Base-by-base conservation (phyloP, 2,113 vertebrate species). In the Myodes glareolus region DNA sequence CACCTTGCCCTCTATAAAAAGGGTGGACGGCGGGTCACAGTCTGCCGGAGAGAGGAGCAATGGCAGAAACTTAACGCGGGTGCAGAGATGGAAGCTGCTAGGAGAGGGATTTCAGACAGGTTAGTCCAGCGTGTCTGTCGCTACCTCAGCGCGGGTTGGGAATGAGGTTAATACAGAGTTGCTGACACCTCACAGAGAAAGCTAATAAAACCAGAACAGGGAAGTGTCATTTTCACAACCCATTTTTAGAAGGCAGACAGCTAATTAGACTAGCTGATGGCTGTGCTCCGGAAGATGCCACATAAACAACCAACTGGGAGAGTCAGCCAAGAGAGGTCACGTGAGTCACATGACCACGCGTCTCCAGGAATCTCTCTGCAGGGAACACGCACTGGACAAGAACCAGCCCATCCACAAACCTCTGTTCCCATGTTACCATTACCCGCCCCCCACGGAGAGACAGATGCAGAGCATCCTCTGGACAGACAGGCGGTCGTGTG, bases 231-330 rank as follows among this genome's bases (percentile, higher is more conserved):
- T 82, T 94, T 63, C 67, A 81, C 91, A 89, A 85, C 39, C 23
- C 75, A 63, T 80, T 96, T 97, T 88, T 92, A 92, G 91, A 90
- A 96, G 80, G 61, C 75, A 78, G 92, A 78, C 58, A 77, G 88
- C 72, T 96, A 72, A 97, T 96, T 75, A 61, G 25, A 86, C 42
- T 39, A 80, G 77, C 87, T 93, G 70, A 90, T 90, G 84, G 86
- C 88, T 47, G 92, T 25, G 19, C 90, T 91, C 45, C 65, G 23
- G 39, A 91, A 89, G 84, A 61, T 87, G 67, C 55, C 61, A 12
- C 31, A 10, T 19, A 55, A 93, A 82, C 29, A 77, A 45, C 90
- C 87, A 31, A 8, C 94, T 63, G 55, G 33, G 67, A 97, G 25
- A 85, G 17, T 19, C n/a, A 45, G 39, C 61, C 70, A 68, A 88